A percentile compares a stretch with the other conserved stretches of the same genome.
phyloP scores from a whole-genome alignment of 1,140 invertebrate species.

The Choristoneura fumiferana region DNA sequence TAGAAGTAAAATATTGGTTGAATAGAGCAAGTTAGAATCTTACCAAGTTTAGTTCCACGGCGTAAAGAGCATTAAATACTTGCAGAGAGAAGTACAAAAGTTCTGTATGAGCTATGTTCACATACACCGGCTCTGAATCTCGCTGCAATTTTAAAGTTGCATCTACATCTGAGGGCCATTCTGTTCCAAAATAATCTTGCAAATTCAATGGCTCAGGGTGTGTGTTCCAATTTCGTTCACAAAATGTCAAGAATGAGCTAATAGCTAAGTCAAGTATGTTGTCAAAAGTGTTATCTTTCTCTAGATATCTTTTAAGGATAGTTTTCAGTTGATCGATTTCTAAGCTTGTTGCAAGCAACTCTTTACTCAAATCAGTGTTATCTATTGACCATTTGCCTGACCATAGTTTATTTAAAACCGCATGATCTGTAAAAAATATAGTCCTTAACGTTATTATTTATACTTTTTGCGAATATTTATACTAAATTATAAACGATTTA shows the following conservation, averaged over 20 bases:
- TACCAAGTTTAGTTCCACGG: slow-evolving; percentile 60
- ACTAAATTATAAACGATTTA: background rate
- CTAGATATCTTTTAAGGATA: slow-evolving; percentile 38
- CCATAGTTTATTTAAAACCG: slow-evolving; percentile 51
- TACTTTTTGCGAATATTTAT: background rate
- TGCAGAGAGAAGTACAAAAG: slow-evolving; percentile 83
- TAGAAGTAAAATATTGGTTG: too few relatives aligned
- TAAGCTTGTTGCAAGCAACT: slow-evolving; percentile 39
- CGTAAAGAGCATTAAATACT: slow-evolving; percentile 80
- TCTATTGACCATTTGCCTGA: slow-evolving; percentile 50
- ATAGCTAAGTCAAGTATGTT: slow-evolving; percentile 42
- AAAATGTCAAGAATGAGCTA: slow-evolving; percentile 82
- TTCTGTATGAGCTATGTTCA: slow-evolving; percentile 82
- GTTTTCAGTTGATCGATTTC: slow-evolving; percentile 35
- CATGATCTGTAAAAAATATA: slow-evolving; percentile 33
- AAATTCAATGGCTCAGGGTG: slow-evolving; percentile 75
- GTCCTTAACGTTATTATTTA: background rate
- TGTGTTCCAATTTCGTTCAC: slow-evolving; percentile 90
- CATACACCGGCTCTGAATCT: slow-evolving; percentile 82
- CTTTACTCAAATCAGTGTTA: slow-evolving; percentile 42
- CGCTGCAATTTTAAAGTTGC: slow-evolving; percentile 67
- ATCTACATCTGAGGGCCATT: slow-evolving; percentile 65
- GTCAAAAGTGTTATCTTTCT: slow-evolving; percentile 31
- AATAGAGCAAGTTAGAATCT: too few relatives aligned
- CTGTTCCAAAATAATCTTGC: slow-evolving; percentile 65